These are phyloP conservation scores for Protosalanx chinensis DNA, from an alignment of 2,797 vertebrate species.

Conservation along the genomic window DNA sequence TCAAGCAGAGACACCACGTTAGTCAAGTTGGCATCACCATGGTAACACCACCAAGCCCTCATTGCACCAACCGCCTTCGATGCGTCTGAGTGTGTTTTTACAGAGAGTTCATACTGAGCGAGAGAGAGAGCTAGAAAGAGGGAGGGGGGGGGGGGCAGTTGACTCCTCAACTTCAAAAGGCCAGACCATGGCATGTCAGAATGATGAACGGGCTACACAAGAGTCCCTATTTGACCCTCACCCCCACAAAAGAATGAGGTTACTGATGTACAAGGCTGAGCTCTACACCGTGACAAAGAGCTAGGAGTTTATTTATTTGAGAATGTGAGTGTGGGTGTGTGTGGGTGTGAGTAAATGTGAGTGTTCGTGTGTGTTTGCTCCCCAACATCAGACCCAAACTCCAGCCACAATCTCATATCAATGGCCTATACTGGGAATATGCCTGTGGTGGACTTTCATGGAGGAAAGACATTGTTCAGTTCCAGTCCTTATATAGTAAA, in stretches of 20 bases:
- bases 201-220: slow-evolving; percentile 7
- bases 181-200: background rate
- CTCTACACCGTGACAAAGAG: slow-evolving; percentile 3
- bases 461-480: slow-evolving; percentile 28
- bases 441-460: slow-evolving; percentile 18
- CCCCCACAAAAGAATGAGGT: background rate
- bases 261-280: slow-evolving; percentile 11
- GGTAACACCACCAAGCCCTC: slow-evolving; percentile 35
- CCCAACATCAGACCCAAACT: too few relatives aligned
- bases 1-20: slow-evolving; percentile 29
- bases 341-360: background rate
- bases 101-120: slow-evolving; percentile 1
- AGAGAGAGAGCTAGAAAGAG: slow-evolving; percentile 19
- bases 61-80: background rate
- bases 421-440: too few relatives aligned
- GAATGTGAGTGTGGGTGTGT: slow-evolving; percentile 4
- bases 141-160: slow-evolving; percentile 2
- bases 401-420: too few relatives aligned
- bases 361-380: background rate
- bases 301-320: background rate
- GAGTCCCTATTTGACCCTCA: background rate
- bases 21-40: slow-evolving; percentile 39
- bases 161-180: slow-evolving; percentile 25
- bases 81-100: slow-evolving; percentile 12
- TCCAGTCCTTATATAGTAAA: slow-evolving; percentile 53